phyloP scores from a whole-genome alignment of 1,140 invertebrate species.

The Drosophila virilis region DNA sequence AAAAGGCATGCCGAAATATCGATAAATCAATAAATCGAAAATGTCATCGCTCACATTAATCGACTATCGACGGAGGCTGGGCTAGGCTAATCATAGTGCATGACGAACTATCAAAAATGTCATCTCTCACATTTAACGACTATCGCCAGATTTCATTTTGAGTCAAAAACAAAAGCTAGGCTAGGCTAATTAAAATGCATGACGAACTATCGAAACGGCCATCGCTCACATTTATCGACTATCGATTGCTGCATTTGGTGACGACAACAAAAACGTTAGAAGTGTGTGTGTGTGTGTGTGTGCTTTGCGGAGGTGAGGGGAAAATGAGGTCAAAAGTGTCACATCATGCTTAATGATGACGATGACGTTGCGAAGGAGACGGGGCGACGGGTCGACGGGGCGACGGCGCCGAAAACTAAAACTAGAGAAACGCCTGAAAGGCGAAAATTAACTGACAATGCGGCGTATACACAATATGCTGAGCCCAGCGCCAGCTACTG shows the following conservation, averaged over 20 bases:
- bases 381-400: constrained; percentile 15
- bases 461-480: constrained; percentile 67
- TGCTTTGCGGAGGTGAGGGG: background rate
- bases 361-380: constrained; percentile 56
- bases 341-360: constrained; percentile 83
- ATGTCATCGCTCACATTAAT: background rate
- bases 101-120: constrained; percentile 27
- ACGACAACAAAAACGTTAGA: constrained; percentile 3
- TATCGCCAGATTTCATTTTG: background rate
- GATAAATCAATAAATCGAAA: constrained; percentile 1
- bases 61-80: background rate
- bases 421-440: constrained; percentile 54
- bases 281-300: too few species aligned
- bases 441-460: constrained; percentile 73
- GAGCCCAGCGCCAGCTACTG: constrained; percentile 59
- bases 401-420: constrained; percentile 52
- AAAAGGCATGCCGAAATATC: constrained; percentile 53
- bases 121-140: constrained; percentile 1
- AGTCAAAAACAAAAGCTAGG: background rate
- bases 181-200: constrained; percentile 39
- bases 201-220: constrained; percentile 15
- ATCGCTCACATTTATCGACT: constrained; percentile 12
- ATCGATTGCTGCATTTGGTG: constrained; percentile 19
- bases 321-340: constrained; percentile 81
- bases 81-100: constrained; percentile 33